phyloP scores from a whole-genome alignment of 2,888 invertebrate genomes.

The Palloptera scutellata region DNA sequence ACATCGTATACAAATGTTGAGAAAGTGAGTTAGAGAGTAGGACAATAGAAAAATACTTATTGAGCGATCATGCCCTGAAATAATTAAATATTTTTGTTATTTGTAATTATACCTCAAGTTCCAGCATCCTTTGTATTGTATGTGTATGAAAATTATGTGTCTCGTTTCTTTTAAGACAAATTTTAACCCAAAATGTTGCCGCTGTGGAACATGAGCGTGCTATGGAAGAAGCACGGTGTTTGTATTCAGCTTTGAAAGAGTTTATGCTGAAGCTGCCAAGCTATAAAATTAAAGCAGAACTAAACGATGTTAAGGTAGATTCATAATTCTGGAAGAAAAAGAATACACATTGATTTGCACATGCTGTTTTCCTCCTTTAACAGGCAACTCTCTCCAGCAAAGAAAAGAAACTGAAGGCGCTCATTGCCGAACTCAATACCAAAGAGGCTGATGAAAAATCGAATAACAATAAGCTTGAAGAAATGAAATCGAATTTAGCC shows the following conservation, averaged over 20 bases:
- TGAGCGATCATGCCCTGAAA: background rate
- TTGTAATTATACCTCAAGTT: background rate
- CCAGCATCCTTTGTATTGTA: constrained; percentile 4
- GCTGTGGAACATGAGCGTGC: constrained; percentile 57
- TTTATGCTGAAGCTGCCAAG: constrained; percentile 62
- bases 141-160: background rate
- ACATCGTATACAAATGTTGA: constrained; percentile 82
- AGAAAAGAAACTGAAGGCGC: constrained; percentile 59
- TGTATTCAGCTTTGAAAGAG: constrained; percentile 59
- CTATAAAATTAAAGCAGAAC: constrained; percentile 58
- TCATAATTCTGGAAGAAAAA: background rate
- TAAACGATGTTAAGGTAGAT: constrained; percentile 59
- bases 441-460: constrained; percentile 56
- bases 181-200: constrained; percentile 57
- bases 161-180: constrained; percentile 48
- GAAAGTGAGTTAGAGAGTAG: constrained; percentile 70
- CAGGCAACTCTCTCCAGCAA: constrained; percentile 57
- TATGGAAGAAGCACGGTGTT: constrained; percentile 56
- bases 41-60: background rate
- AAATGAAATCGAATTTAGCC: constrained; percentile 53
- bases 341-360: background rate
- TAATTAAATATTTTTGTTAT: background rate
- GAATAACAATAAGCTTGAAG: constrained; percentile 52
- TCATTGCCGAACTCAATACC: constrained; percentile 57
- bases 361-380: background rate